phyloP scores from a whole-genome alignment of 2,113 vertebrate species.

The Prunella fulvescens region DNA sequence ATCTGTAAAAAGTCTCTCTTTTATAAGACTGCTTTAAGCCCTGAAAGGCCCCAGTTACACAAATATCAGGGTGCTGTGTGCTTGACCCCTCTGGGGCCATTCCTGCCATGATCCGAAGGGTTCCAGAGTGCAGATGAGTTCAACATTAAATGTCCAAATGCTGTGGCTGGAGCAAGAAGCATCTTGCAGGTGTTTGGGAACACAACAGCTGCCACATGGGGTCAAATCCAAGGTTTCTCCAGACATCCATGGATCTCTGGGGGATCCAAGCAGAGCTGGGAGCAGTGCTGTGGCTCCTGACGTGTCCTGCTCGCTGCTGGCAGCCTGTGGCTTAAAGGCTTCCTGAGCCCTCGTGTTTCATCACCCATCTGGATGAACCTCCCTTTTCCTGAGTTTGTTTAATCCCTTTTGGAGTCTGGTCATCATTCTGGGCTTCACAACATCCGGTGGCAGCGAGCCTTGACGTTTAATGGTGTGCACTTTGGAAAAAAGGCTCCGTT shows the following conservation, averaged over 20 bases:
- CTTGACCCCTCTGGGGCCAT: fast-evolving
- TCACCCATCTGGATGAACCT: neutral
- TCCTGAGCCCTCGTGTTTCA: neutral
- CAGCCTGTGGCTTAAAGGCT: neutral
- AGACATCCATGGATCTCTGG: neutral
- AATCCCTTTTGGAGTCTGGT: neutral
- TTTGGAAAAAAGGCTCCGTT: neutral
- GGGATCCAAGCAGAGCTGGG: neutral
- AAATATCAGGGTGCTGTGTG: fast-evolving
- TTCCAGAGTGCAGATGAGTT: neutral
- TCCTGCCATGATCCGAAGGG: fast-evolving
- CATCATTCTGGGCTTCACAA: neutral
- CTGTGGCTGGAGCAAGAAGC: neutral
- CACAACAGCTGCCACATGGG: fast-evolving
- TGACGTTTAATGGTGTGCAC: neutral
- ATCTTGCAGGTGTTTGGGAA: neutral
- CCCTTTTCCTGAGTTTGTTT: neutral
- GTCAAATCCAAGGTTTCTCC: neutral
- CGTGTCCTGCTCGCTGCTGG: neutral
- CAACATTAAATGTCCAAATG: neutral
- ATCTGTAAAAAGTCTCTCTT: neutral
- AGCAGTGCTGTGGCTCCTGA: neutral
- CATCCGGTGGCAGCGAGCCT: neutral
- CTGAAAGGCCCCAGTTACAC: neutral
- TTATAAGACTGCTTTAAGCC: neutral